Conservation (phyloP, 1,140 invertebrate species). For the Anthonomus grandis region DNA sequence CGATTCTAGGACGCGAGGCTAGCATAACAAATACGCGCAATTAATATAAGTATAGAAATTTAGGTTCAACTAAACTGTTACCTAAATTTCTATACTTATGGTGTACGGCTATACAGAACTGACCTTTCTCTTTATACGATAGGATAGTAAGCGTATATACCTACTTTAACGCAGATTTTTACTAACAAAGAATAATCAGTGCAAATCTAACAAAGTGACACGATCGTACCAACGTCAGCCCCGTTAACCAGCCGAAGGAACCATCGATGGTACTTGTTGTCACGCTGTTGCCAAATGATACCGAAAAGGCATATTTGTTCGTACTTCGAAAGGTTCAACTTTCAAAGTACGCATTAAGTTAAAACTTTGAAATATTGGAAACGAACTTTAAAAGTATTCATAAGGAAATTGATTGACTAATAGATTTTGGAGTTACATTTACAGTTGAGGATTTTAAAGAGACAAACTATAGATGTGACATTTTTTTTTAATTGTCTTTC, state of each 20-base stretch:
- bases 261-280: conserved; percentile 16
- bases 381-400: too few species aligned
- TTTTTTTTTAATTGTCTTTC: too few species aligned
- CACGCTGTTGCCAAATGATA: conserved; percentile 1
- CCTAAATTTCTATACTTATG: too few species aligned
- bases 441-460: too few species aligned
- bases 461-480: too few species aligned
- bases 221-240: conserved; percentile 17
- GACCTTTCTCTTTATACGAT: conserved; percentile 21
- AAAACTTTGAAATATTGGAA: too few species aligned
- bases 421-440: too few species aligned
- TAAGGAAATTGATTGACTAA: too few species aligned
- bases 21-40: conserved; percentile 1
- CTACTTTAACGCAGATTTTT: conserved; percentile 13
- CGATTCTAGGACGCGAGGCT: conserved; percentile 9
- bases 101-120: conserved; percentile 14
- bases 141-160: conserved; percentile 12
- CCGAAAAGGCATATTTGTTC: too few species aligned
- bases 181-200: conserved; percentile 22
- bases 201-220: conserved; percentile 23
- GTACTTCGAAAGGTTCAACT: too few species aligned
- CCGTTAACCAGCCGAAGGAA: conserved; percentile 18
- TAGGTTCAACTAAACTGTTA: conserved; percentile 22
- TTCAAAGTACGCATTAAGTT: too few species aligned
- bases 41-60: conserved; percentile 16